Percentiles rank a stretch among this genome's conserved stretches.
Evolutionary conservation across 1,140 invertebrate genomes (phyloP).

Genomic region (Planococcus citri): DNA sequence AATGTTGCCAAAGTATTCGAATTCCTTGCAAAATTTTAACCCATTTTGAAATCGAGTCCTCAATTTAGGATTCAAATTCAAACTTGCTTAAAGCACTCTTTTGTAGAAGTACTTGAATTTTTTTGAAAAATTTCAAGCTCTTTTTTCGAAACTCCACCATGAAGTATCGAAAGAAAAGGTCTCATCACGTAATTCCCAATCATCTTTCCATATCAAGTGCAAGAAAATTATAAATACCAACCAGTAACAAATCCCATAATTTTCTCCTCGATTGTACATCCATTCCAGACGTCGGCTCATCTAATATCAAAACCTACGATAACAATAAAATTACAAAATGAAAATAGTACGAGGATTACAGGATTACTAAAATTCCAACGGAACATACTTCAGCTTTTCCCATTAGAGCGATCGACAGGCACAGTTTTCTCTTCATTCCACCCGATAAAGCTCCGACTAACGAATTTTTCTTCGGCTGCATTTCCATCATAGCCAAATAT

Average conservation of each 20-base stretch:
- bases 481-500: slow-evolving; percentile 41
- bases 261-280: slow-evolving; percentile 89
- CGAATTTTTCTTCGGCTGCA: slow-evolving; percentile 31
- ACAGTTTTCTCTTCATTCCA: slow-evolving; percentile 74
- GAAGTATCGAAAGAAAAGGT: too few species aligned
- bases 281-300: slow-evolving; percentile 90
- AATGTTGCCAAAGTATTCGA: too few species aligned
- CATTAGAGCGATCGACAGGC: slow-evolving; percentile 63
- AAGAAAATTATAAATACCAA: too few species aligned
- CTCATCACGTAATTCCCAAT: too few species aligned
- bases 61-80: too few species aligned
- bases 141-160: too few species aligned
- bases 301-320: slow-evolving; percentile 39
- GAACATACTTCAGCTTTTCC: slow-evolving; percentile 39
- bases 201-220: too few species aligned
- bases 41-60: too few species aligned
- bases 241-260: slow-evolving; percentile 47
- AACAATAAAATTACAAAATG: not conserved
- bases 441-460: slow-evolving; percentile 48
- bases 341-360: slow-evolving; percentile 12
- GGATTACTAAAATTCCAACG: not conserved
- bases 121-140: too few species aligned
- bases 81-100: too few species aligned
- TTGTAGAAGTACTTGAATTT: too few species aligned
- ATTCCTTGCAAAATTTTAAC: too few species aligned